Conservation (phyloP, 1,140 invertebrate genomes). For the Homalodisca vitripennis region DNA sequence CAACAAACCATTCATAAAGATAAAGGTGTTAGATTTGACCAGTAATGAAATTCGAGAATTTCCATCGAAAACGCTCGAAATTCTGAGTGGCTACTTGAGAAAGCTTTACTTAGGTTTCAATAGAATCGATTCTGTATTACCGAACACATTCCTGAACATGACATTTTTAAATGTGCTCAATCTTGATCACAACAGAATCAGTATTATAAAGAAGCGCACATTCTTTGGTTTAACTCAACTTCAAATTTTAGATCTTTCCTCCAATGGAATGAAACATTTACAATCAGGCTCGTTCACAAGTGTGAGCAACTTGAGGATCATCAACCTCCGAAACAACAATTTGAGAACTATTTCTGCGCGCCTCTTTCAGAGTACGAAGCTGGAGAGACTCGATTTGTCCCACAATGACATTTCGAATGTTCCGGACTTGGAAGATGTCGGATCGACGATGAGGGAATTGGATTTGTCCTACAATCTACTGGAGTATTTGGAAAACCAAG, state of each 20-base stretch:
- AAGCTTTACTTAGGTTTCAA: constrained; percentile 74
- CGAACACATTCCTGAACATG: constrained; percentile 67
- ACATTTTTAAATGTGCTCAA: constrained; percentile 69
- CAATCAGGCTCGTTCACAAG: constrained; percentile 79
- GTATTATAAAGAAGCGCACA: constrained; percentile 66
- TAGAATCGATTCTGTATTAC: constrained; percentile 64
- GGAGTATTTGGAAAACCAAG: constrained; percentile 83
- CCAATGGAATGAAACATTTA: constrained; percentile 73
- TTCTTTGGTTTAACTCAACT: constrained; percentile 70
- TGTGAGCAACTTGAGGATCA: constrained; percentile 67
- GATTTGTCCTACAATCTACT: constrained; percentile 78
- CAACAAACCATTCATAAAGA: constrained; percentile 50
- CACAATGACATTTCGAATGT: constrained; percentile 75
- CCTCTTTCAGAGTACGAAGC: constrained; percentile 72
- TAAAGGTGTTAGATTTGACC: constrained; percentile 69
- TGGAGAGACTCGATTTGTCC: constrained; percentile 78
- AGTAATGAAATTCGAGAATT: constrained; percentile 65
- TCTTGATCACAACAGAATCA: constrained; percentile 71
- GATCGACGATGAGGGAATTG: constrained; percentile 70
- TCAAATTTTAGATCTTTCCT: constrained; percentile 77
- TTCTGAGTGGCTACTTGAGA: constrained; percentile 59
- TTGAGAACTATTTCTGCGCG: constrained; percentile 73
- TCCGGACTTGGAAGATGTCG: constrained; percentile 71
- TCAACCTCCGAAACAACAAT: constrained; percentile 74
- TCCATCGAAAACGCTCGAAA: constrained; percentile 61